Evolutionary conservation across 1,140 invertebrate genomes (phyloP).

Genomic region (Archivesica marissinica): DNA sequence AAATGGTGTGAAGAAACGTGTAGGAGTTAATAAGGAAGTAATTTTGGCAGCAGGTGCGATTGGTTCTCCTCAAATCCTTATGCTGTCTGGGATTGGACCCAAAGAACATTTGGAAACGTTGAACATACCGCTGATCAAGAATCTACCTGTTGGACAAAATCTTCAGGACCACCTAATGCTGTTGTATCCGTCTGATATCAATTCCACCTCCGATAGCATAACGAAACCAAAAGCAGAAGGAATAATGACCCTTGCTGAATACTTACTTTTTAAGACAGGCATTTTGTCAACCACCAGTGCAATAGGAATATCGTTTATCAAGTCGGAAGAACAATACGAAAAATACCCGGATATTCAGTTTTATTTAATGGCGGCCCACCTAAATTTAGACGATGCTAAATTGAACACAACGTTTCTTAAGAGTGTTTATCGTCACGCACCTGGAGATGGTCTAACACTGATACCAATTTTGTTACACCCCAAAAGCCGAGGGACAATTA

Average conservation of each 20-base stretch:
- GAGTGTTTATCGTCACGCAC: not conserved
- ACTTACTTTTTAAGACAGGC: constrained; percentile 68
- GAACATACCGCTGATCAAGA: constrained; percentile 76
- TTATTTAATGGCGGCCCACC: not conserved
- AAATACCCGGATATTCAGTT: constrained; percentile 13
- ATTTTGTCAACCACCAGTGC: not conserved
- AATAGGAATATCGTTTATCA: constrained; percentile 12
- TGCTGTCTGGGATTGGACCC: constrained; percentile 87
- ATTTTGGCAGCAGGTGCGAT: constrained; percentile 86
- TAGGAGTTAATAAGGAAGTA: constrained; percentile 86
- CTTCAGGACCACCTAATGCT: constrained; percentile 89
- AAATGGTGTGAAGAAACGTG: constrained; percentile 83
- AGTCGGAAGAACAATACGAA: not conserved
- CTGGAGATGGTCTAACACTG: constrained; percentile 46
- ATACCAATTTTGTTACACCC: constrained; percentile 49
- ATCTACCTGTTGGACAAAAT: constrained; percentile 94
- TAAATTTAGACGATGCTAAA: not conserved
- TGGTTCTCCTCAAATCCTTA: constrained; percentile 86
- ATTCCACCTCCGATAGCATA: constrained; percentile 60
- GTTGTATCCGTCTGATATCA: constrained; percentile 52
- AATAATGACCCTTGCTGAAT: constrained; percentile 57
- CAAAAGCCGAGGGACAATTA: constrained; percentile 53
- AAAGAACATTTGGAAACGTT: constrained; percentile 79
- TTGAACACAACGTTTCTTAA: not conserved
- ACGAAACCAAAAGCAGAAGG: constrained; percentile 52